Conservation (phyloP, 1,140 invertebrate species). For the Solen grandis region DNA sequence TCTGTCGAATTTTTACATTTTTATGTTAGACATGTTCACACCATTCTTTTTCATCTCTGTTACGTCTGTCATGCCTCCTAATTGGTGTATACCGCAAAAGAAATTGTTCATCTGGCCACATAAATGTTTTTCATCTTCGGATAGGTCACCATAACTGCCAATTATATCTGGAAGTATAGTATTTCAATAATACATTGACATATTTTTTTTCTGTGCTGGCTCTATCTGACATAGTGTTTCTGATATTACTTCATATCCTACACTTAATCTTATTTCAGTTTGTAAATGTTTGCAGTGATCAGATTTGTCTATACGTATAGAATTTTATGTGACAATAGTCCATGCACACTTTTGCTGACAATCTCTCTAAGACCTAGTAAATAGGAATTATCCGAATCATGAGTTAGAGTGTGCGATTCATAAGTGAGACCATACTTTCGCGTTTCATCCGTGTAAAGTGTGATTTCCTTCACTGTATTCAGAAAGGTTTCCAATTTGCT, state of each 20-base stretch:
- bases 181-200: conserved; percentile 40
- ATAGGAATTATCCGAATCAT: conserved; percentile 40
- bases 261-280: background rate
- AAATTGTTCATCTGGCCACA: conserved; percentile 35
- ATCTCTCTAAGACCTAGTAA: conserved; percentile 52
- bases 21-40: background rate
- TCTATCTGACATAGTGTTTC: conserved; percentile 46
- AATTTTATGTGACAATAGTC: conserved; percentile 41
- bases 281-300: conserved; percentile 14
- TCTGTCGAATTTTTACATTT: conserved; percentile 7
- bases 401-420: conserved; percentile 29
- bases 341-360: conserved; percentile 29
- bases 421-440: conserved; percentile 50
- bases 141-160: conserved; percentile 5
- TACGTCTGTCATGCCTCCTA: conserved; percentile 44
- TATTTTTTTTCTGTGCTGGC: conserved; percentile 51
- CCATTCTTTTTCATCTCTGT: conserved; percentile 47
- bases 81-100: conserved; percentile 47
- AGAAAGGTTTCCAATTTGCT: conserved; percentile 23
- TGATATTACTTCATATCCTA: conserved; percentile 45
- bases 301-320: conserved; percentile 26
- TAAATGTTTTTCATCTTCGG: conserved; percentile 17
- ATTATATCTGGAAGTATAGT: conserved; percentile 25
- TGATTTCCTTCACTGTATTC: conserved; percentile 21
- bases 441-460: conserved; percentile 54